phyloP scores from a whole-genome alignment of 35 echinoderm and acorn worm species.

The Lytechinus variegatus region DNA sequence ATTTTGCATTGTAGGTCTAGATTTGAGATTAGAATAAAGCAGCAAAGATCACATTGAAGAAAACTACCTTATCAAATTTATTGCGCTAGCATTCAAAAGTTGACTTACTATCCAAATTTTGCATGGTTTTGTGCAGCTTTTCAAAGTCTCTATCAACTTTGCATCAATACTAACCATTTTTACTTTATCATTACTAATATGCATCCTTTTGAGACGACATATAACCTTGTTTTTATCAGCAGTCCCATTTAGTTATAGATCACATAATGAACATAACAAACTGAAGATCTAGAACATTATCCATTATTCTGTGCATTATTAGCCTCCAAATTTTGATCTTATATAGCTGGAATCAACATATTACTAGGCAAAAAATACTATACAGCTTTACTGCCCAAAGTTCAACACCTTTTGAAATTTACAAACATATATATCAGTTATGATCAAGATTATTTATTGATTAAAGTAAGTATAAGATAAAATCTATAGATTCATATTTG shows the following conservation, averaged over 20 bases:
- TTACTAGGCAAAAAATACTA: background rate
- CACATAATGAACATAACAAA: background rate
- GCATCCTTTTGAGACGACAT: background rate
- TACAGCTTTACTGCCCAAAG: background rate
- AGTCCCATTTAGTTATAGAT: background rate
- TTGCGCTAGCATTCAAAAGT: background rate
- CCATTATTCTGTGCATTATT: background rate
- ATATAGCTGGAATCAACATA: background rate
- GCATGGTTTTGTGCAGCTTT: background rate
- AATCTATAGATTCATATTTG: no score
- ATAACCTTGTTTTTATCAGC: background rate
- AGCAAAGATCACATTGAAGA: background rate
- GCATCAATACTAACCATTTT: background rate
- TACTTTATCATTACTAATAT: background rate
- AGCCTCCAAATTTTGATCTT: background rate
- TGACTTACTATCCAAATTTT: background rate
- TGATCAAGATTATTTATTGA: no score
- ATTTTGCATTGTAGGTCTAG: background rate
- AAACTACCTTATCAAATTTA: background rate
- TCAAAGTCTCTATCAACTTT: background rate
- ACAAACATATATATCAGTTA: no score
- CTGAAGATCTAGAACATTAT: background rate
- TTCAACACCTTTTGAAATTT: no score
- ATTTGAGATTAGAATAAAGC: background rate
- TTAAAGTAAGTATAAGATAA: no score